Evolutionary conservation across 53 echinoderm and acorn worm genomes (phyloP), one percentile per base, ranked within the genome.

Genomic region (Holothuria scabra): DNA sequence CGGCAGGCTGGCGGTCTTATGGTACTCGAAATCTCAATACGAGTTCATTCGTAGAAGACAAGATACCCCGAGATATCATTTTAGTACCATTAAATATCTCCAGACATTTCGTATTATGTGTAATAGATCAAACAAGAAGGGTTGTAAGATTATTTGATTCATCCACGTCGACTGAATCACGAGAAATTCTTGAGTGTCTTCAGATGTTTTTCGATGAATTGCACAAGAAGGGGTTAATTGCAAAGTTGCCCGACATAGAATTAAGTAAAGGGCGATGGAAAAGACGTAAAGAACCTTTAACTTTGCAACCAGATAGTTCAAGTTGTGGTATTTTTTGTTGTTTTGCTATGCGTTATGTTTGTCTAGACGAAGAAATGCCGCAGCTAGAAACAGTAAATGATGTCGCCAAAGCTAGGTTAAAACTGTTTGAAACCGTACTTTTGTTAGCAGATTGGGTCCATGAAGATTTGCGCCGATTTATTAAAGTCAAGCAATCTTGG

Each of bases 271-370:
- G 70, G 23, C 31, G 46, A 37, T 70, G 46, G 70, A 38, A 70
- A 41, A 46, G 20, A 23, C 6, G 4, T 6, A 35, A 37, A 21
- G 70, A 70, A 38, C 41, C 46, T 12, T 22, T 70, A n/a, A 13
- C 70, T 44, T 70, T 70, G 44, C 70, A 70, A 70, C 21, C 70
- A 37, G 70, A 70, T 19, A 38, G 70, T 24, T 41, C 41, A 21
- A 70, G 70, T 70, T 70, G 46, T 24, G 70, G 70, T 37, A n/a
- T 38, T 38, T 70, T 70, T 34, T 70, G 70, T 70, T 70, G 70
- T 70, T 32, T 35, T 32, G 67, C 67, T 8, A 67, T 67, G 30
- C 35, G 6, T 35, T 3, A 4, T 35, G 35, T 6, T 35, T 35
- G 35, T 35, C 6, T 35, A 4, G 35, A 3, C 35, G n/a, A n/a